Evolutionary conservation across 2,888 invertebrate genomes (phyloP).

Genomic region (Eretmocerus hayati): DNA sequence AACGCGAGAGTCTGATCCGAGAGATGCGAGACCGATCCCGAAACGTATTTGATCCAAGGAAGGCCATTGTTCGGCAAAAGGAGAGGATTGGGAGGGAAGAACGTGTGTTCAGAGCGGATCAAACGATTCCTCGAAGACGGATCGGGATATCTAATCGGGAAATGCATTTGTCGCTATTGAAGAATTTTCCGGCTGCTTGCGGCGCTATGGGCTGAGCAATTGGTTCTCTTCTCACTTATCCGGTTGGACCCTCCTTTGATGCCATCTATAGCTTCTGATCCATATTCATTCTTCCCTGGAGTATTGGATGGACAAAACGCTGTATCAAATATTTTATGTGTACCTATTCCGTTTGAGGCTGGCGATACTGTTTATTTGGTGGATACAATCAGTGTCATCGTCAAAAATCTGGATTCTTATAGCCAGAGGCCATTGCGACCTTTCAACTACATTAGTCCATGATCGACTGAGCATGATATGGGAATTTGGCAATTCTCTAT

Average conservation of each 20-base stretch:
- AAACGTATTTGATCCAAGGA: slow-evolving; percentile 8
- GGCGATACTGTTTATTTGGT: too few species aligned
- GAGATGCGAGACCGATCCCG: neutral
- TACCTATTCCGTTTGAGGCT: too few species aligned
- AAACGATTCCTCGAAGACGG: neutral
- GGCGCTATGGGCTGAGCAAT: neutral
- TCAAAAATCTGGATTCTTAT: too few species aligned
- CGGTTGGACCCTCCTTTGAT: neutral
- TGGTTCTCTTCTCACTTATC: neutral
- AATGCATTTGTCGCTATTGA: slow-evolving; percentile 3
- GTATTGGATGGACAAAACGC: too few species aligned
- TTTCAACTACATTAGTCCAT: too few species aligned
- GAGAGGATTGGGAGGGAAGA: neutral
- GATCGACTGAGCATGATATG: too few species aligned
- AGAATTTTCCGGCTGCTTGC: neutral
- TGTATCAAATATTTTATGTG: too few species aligned
- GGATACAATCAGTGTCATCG: too few species aligned
- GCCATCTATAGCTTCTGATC: too few species aligned
- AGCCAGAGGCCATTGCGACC: too few species aligned
- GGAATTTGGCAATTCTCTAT: too few species aligned
- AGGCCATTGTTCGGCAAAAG: slow-evolving; percentile 2
- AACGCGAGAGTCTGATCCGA: slow-evolving; percentile 2
- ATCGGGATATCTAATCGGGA: neutral
- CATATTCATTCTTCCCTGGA: too few species aligned
- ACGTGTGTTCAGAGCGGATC: neutral